Conservation (phyloP, 2,797 vertebrate genomes). For the Phataginus tetradactyla region DNA sequence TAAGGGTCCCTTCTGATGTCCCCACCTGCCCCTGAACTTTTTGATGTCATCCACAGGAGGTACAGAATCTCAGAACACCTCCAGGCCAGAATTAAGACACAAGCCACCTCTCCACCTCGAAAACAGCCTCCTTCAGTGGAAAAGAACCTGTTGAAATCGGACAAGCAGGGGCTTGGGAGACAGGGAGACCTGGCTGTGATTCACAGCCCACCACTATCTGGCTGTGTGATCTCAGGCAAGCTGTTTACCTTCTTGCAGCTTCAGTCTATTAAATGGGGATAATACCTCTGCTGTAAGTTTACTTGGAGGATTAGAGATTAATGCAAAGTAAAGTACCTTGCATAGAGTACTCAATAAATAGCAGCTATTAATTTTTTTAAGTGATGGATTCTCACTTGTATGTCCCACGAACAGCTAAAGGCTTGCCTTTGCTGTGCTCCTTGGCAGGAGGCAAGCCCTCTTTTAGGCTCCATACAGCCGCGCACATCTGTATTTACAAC, state of each 20-base stretch:
- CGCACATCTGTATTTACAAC: background rate
- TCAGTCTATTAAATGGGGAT: background rate
- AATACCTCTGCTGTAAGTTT: background rate
- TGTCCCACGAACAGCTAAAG: background rate
- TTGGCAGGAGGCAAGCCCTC: background rate
- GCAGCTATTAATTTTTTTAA: background rate
- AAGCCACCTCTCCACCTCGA: background rate
- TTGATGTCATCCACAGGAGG: background rate
- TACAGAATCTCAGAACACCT: background rate
- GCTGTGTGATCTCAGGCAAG: background rate
- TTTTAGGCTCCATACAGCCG: background rate
- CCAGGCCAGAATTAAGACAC: background rate
- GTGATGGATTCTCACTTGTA: background rate
- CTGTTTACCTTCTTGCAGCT: background rate
- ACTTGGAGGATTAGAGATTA: background rate
- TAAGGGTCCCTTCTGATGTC: background rate
- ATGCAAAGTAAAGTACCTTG: background rate
- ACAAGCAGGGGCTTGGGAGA: background rate
- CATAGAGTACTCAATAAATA: background rate
- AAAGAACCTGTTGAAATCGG: background rate
- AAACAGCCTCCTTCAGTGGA: background rate
- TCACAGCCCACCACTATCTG: background rate
- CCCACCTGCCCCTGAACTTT: background rate
- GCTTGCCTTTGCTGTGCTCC: background rate
- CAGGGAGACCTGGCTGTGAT: background rate